Conservation (phyloP, 1,140 invertebrate species). For the Neodiprion pinetum region DNA sequence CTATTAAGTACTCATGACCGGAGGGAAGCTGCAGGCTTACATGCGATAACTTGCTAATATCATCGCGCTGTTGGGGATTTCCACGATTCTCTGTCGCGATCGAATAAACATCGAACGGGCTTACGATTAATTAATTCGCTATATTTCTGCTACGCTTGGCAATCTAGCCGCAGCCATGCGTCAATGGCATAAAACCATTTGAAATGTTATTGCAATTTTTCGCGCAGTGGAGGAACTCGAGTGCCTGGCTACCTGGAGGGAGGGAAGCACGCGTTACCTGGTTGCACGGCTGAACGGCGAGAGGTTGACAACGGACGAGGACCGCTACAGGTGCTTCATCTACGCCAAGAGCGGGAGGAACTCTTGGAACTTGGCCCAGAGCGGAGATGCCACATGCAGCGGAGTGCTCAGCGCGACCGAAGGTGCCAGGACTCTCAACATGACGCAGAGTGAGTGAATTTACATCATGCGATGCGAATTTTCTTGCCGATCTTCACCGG, state of each 20-base stretch:
- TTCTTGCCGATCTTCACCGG: no score
- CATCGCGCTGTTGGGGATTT: neutral
- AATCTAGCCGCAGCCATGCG: no score
- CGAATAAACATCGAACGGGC: neutral
- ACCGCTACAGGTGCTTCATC: conserved; percentile 75
- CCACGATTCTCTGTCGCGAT: neutral
- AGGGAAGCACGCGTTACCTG: conserved; percentile 81
- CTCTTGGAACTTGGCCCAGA: conserved; percentile 71
- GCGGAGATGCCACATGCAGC: conserved; percentile 82
- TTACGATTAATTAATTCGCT: neutral
- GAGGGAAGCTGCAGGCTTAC: no score
- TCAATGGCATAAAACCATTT: neutral
- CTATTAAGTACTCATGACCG: conserved; percentile 36
- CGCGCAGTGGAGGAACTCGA: conserved; percentile 78
- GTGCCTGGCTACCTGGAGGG: conserved; percentile 85
- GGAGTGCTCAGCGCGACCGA: conserved; percentile 72
- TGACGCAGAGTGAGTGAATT: conserved; percentile 67
- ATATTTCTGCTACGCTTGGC: neutral
- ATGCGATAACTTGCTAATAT: neutral
- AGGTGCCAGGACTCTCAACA: conserved; percentile 69
- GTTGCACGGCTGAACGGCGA: conserved; percentile 69
- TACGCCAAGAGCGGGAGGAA: conserved; percentile 61
- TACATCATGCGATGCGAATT: neutral
- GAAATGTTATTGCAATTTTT: neutral
- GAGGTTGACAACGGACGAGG: conserved; percentile 65